Percentiles rank a stretch among this genome's conserved stretches.
These are phyloP conservation scores for Himalopsyche japonica DNA, from an alignment of 2,888 invertebrate genomes.

Conservation along the genomic window DNA sequence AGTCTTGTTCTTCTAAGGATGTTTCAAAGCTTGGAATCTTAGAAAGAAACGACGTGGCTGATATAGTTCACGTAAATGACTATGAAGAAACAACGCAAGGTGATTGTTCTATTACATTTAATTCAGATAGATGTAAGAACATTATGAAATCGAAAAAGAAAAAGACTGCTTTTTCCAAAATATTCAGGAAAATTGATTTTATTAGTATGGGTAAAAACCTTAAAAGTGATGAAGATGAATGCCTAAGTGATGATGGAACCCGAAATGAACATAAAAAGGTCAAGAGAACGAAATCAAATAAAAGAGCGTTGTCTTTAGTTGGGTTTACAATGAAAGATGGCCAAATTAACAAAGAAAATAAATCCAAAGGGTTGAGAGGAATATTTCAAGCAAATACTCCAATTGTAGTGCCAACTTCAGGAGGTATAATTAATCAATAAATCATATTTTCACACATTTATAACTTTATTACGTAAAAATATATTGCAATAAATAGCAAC, in stretches of 20 bases:
- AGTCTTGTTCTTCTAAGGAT: constrained; percentile 34
- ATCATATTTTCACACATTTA: not conserved
- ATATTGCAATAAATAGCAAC: too few relatives aligned
- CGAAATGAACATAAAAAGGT: constrained; percentile 55
- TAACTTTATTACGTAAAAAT: not conserved
- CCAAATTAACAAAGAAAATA: constrained; percentile 49
- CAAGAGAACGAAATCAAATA: constrained; percentile 52
- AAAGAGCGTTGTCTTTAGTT: constrained; percentile 52
- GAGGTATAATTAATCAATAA: constrained; percentile 49
- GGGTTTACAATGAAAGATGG: constrained; percentile 44
- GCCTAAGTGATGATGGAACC: constrained; percentile 42
- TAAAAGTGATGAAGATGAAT: constrained; percentile 52
- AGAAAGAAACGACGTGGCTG: constrained; percentile 49
- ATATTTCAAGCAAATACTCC: constrained; percentile 53
- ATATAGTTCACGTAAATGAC: constrained; percentile 42
- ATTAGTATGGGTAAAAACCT: constrained; percentile 48
- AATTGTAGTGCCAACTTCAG: constrained; percentile 59
- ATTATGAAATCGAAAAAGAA: constrained; percentile 53
- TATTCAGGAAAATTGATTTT: constrained; percentile 47
- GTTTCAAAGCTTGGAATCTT: constrained; percentile 52
- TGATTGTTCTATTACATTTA: constrained; percentile 43
- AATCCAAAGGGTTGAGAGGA: constrained; percentile 48
- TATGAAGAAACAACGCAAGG: constrained; percentile 26
- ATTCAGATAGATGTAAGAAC: constrained; percentile 41
- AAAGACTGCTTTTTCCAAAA: constrained; percentile 47